phyloP scores from a whole-genome alignment of 2,797 vertebrate genomes.

The Gallirallus australis region DNA sequence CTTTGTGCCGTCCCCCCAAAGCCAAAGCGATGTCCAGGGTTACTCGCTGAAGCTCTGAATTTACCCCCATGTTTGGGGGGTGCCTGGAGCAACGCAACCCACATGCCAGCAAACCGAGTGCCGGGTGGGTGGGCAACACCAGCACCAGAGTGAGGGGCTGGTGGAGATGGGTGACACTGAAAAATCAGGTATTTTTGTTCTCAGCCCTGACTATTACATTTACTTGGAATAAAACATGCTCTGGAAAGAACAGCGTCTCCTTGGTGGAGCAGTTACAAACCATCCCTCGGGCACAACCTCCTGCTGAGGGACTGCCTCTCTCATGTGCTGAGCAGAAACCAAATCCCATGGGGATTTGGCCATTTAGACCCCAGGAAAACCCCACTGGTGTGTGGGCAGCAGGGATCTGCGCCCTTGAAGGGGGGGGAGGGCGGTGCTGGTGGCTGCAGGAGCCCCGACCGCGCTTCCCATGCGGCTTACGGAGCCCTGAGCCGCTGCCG shows the following conservation, averaged over 20 bases:
- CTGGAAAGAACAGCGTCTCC: neutral
- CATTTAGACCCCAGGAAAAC: neutral
- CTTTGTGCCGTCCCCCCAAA: neutral
- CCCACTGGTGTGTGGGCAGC: neutral
- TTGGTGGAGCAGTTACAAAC: neutral
- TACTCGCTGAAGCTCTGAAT: neutral
- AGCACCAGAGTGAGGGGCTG: rapidly evolving
- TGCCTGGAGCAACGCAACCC: neutral
- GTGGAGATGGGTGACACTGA: neutral
- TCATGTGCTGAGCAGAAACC: neutral
- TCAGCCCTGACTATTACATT: rapidly evolving
- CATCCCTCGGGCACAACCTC: neutral
- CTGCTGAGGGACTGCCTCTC: neutral
- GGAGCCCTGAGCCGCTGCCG: neutral
- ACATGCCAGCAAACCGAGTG: rapidly evolving
- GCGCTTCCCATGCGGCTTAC: neutral
- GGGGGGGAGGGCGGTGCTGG: neutral
- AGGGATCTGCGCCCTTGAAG: neutral
- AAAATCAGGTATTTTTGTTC: neutral
- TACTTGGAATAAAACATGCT: neutral
- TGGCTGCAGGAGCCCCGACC: neutral
- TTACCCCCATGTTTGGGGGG: rapidly evolving
- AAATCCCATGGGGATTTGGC: rapidly evolving
- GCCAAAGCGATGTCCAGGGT: rapidly evolving
- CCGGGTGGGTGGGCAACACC: neutral